phyloP scores from a whole-genome alignment of 2,797 vertebrate genomes.

The Florisuga fusca region DNA sequence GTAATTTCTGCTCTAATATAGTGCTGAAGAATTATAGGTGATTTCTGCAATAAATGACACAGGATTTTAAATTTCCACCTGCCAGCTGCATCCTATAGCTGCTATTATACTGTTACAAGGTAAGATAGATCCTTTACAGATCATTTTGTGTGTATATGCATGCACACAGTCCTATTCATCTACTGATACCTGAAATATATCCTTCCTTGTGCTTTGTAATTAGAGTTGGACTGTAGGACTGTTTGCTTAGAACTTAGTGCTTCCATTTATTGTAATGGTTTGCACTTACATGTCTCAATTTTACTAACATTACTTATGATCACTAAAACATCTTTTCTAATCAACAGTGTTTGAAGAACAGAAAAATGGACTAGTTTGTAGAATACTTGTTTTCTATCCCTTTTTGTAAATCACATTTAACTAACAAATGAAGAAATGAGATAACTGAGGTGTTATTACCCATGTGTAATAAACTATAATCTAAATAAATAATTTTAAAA shows the following conservation, averaged over 20 bases:
- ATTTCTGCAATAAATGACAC: background rate
- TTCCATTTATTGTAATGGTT: background rate
- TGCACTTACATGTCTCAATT: background rate
- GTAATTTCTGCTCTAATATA: background rate
- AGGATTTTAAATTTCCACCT: background rate
- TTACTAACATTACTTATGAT: background rate
- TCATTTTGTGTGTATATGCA: fast-evolving
- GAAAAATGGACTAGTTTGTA: background rate
- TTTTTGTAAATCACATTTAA: background rate
- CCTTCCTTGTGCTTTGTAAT: background rate
- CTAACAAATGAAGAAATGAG: background rate
- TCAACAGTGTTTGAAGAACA: background rate
- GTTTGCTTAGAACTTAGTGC: background rate
- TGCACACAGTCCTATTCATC: background rate
- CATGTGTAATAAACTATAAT: background rate
- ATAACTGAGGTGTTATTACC: background rate
- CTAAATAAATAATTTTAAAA: background rate
- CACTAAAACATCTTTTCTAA: background rate
- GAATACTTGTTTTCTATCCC: background rate
- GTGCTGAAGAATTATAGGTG: background rate
- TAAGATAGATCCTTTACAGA: background rate
- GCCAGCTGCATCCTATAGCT: background rate
- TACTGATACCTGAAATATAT: background rate
- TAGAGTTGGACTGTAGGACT: background rate
- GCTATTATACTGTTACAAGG: background rate